phyloP scores from a whole-genome alignment of 1,140 invertebrate genomes.

The Nephila pilipes region DNA sequence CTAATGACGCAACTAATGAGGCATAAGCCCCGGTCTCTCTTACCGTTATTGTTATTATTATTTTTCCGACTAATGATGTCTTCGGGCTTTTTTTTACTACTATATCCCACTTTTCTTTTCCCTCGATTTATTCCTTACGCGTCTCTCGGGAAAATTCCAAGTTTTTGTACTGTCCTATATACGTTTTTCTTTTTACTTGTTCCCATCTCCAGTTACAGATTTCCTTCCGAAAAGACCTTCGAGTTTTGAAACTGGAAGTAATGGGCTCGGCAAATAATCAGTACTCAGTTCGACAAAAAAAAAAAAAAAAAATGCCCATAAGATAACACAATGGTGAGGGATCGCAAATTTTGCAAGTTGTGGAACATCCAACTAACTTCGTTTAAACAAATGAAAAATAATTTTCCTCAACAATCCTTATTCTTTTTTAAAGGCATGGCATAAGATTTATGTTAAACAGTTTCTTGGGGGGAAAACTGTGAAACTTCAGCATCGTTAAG shows the following conservation, averaged over 20 bases:
- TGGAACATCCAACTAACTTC: too few relatives aligned
- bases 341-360: too few relatives aligned
- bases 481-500: too few relatives aligned
- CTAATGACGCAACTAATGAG: slow-evolving; percentile 75
- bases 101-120: not conserved
- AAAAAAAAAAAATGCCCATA: not conserved
- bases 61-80: slow-evolving; percentile 71
- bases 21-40: slow-evolving; percentile 61
- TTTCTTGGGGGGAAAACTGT: too few relatives aligned
- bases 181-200: not conserved
- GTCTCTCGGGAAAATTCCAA: slow-evolving; percentile 47
- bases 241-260: slow-evolving; percentile 34
- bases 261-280: not conserved
- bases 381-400: not conserved
- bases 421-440: not conserved
- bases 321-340: too few relatives aligned
- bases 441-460: too few relatives aligned
- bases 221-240: not conserved
- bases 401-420: not conserved
- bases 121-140: slow-evolving; percentile 28
- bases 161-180: slow-evolving; percentile 21
- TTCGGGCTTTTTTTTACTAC: slow-evolving; percentile 24
- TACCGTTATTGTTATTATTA: slow-evolving; percentile 71
- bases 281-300: not conserved
- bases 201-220: not conserved